A percentile compares a stretch with the other conserved stretches of the same genome.
Evolutionary conservation across 2,888 invertebrate species (phyloP).

Genomic region (Nemotelus pantherinus): DNA sequence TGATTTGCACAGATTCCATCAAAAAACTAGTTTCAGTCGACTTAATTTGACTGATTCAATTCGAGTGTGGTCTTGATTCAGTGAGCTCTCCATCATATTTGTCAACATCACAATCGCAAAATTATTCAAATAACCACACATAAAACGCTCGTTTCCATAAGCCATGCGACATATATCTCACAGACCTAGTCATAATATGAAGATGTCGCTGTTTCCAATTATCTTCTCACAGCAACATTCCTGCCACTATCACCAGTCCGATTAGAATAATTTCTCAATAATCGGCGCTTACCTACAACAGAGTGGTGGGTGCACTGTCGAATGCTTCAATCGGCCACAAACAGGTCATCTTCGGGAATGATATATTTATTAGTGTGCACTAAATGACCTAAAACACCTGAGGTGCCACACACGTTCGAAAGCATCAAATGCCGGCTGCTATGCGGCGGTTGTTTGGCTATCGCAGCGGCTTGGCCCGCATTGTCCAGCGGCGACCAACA

Average conservation of each 20-base stretch:
- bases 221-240: not conserved
- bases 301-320: not conserved
- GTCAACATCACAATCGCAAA: too few species aligned
- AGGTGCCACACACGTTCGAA: slow-evolving; percentile 33
- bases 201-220: not conserved
- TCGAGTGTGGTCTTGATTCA: too few species aligned
- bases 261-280: slow-evolving; percentile 35
- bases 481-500: slow-evolving; percentile 14
- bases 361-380: slow-evolving; percentile 24
- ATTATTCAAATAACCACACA: too few species aligned
- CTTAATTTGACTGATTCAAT: too few species aligned
- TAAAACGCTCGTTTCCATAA: too few species aligned
- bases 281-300: slow-evolving; percentile 39
- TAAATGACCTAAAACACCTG: slow-evolving; percentile 36
- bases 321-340: not conserved
- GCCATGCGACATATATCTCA: too few species aligned
- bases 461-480: slow-evolving; percentile 4
- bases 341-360: slow-evolving; percentile 11
- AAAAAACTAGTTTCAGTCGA: too few species aligned
- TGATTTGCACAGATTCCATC: too few species aligned
- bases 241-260: not conserved
- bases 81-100: too few species aligned
- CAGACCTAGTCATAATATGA: too few species aligned
- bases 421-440: slow-evolving; percentile 4
- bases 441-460: not conserved